phyloP scores from a whole-genome alignment of 2,888 invertebrate genomes.

The Caenorhabditis becei region DNA sequence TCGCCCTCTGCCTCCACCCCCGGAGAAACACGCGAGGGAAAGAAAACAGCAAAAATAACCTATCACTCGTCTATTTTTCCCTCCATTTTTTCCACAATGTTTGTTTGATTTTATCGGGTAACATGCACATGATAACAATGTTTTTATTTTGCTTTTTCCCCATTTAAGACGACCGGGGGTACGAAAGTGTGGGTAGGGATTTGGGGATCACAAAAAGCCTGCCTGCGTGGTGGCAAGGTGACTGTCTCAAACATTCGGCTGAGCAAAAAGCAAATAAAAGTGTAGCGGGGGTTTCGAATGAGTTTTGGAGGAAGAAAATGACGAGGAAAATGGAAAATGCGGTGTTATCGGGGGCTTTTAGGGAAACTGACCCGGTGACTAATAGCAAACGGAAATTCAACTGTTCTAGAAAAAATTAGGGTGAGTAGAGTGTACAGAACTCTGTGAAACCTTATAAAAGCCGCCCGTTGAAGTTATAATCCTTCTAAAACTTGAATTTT shows the following conservation, averaged over 20 bases:
- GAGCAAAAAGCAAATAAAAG: conserved; percentile 45
- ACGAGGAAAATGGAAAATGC: neutral
- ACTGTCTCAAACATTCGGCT: conserved; percentile 58
- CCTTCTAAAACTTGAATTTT: too few species aligned
- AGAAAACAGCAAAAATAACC: conserved; percentile 35
- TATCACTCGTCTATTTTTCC: conserved; percentile 2
- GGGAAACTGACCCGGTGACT: too few species aligned
- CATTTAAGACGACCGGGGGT: too few species aligned
- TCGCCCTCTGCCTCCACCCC: neutral
- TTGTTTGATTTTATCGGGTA: conserved; percentile 28
- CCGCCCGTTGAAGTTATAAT: too few species aligned
- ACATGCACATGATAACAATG: conserved; percentile 19
- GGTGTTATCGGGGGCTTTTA: neutral
- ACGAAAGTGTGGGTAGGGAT: conserved; percentile 26
- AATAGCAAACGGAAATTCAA: too few species aligned
- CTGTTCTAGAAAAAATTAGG: too few species aligned
- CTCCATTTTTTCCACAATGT: conserved; percentile 2
- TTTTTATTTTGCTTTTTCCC: too few species aligned
- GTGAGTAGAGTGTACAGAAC: too few species aligned
- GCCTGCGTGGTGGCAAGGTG: conserved; percentile 39
- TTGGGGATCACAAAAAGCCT: conserved; percentile 52
- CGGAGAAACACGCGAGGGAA: conserved; percentile 5
- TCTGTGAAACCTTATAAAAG: too few species aligned
- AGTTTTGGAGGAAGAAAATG: too few species aligned
- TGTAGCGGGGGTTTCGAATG: conserved; percentile 36